Evolutionary conservation across 2,113 vertebrate genomes (phyloP), one percentile per base, ranked within the genome.

Genomic region (Sisor rabdophorus): DNA sequence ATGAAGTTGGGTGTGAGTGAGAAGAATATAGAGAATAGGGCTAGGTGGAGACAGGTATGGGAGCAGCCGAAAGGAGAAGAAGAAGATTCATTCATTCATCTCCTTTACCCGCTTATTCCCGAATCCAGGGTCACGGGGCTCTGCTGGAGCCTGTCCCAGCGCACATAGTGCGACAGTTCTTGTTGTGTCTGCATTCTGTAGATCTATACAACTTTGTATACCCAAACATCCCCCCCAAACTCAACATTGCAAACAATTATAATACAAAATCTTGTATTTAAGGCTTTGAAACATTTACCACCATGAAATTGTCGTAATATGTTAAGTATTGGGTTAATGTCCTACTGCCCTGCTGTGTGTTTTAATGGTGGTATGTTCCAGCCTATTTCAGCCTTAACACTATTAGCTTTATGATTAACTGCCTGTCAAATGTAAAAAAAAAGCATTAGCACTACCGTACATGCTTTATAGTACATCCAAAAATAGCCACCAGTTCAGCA

Each of bases 241-340:
- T 63, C 10, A 36, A 40, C 10, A n/a, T 13, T 63, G 12, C 40
- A 19, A 13, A 12, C 36, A 19, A 12, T 40, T 22, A 3, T 8
- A 24, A 15, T 16, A 9, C 11, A 48, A 48, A 68, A 28, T 19
- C 4, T 68, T 68, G 2, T 28, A 26, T 19, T 19, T 22, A n/a
- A 11, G 20, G 6, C 13, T 24, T 22, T 44, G 2, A 40, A 63
- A n/a, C 9, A n/a, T 83, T 73, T 76, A 52, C 44, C 12, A 8
- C 24, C 3, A 28, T 26, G 13, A 68, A 22, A 26, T 44, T 22
- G 15, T 48, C 1, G 61, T 74, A 82, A 77, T 48, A 52, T 30
- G 4, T 30, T 17, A 1, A 0, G 4, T 81, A 72, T 55, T 81
- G 79, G 59, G 75, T 81, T 67, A 76, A 81, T 76, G 82, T 82